phyloP scores from a whole-genome alignment of 2,888 invertebrate species.

The Gastracanthus pulcherrimus region DNA sequence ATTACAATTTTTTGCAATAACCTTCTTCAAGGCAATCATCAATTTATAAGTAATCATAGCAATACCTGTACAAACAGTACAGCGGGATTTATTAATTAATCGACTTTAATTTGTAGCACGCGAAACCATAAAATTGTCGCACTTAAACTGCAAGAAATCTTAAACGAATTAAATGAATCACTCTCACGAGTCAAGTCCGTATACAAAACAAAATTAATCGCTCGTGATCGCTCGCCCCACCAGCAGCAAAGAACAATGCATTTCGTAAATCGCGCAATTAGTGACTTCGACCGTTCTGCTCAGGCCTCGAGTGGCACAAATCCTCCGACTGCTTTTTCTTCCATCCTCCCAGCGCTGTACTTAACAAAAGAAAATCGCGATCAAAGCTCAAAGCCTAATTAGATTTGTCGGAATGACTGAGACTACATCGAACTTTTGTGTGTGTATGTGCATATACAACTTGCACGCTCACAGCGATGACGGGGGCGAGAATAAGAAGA shows the following conservation, averaged over 20 bases:
- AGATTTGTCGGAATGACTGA: neutral
- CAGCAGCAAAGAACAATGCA: neutral
- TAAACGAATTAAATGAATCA: neutral
- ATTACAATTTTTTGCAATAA: no score
- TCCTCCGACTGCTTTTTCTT: neutral
- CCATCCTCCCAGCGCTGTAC: neutral
- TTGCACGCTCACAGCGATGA: no score
- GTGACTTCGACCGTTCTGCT: neutral
- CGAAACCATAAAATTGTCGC: neutral
- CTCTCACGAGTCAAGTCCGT: neutral
- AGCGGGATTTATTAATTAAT: neutral
- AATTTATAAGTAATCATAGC: no score
- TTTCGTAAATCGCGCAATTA: neutral
- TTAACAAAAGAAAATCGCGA: neutral
- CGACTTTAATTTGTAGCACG: neutral
- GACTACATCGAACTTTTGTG: neutral
- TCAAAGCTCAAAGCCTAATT: slow-evolving; percentile 4
- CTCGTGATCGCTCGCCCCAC: neutral
- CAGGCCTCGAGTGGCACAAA: neutral
- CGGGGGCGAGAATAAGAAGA: neutral
- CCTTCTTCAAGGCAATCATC: no score
- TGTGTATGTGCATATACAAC: no score
- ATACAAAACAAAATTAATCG: neutral
- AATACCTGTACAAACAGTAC: no score
- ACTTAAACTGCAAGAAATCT: neutral